Evolutionary conservation across 1,140 invertebrate genomes (phyloP).

Genomic region (roundworm (Caenorhabditis elegans)): WBcel235 BX284605.5:14002001-14002500

Average conservation of each 20-base stretch:
- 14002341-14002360: slow-evolving; percentile 30
- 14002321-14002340: slow-evolving; percentile 29
- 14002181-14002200: neutral
- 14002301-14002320: slow-evolving; percentile 34
- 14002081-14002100: neutral
- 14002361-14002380: slow-evolving; percentile 23
- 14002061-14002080: slow-evolving; percentile 18
- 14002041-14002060: slow-evolving; percentile 25
- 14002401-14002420: neutral
- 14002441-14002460: neutral
- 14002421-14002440: neutral
- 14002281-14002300: no score
- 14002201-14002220: neutral
- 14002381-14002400: slow-evolving; percentile 39
- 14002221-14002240: no score
- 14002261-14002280: no score
- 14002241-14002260: neutral
- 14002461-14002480: neutral
- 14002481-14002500: neutral
- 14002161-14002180: neutral
- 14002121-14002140: neutral
- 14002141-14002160: neutral
- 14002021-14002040: neutral
- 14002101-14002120: neutral
- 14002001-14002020: no score